Percentiles rank a stretch among this genome's conserved stretches.
phyloP scores from a whole-genome alignment of 2,113 vertebrate genomes.

The Alligator mississippiensis region DNA sequence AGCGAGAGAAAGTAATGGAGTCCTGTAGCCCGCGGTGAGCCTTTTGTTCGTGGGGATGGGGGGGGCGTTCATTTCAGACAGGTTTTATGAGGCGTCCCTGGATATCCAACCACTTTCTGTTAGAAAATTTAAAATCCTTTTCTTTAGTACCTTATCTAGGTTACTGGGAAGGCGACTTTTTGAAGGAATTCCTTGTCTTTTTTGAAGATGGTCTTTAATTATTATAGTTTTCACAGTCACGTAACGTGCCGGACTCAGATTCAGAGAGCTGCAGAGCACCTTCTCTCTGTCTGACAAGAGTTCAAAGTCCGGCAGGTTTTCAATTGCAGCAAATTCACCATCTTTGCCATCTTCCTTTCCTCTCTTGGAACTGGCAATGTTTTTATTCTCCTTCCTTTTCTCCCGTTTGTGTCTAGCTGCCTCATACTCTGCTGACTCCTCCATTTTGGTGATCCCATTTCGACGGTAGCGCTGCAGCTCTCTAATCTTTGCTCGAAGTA shows the following conservation, averaged over 20 bases:
- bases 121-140: slow-evolving; percentile 94
- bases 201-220: slow-evolving; percentile 97
- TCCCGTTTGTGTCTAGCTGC: slow-evolving; percentile 95
- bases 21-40: not conserved
- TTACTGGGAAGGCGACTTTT: slow-evolving; percentile 96
- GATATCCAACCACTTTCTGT: slow-evolving; percentile 99
- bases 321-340: slow-evolving; percentile 92
- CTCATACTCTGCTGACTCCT: slow-evolving; percentile 94
- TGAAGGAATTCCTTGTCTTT: slow-evolving; percentile 93
- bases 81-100: slow-evolving; percentile 88
- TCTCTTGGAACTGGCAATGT: slow-evolving; percentile 83
- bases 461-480: slow-evolving; percentile 96
- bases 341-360: slow-evolving; percentile 92
- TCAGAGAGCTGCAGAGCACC: slow-evolving; percentile 93
- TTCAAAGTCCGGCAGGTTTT: slow-evolving; percentile 93
- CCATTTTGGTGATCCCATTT: slow-evolving; percentile 93
- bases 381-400: slow-evolving; percentile 94
- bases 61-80: not conserved
- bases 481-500: slow-evolving; percentile 91
- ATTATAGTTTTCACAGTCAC: slow-evolving; percentile 98
- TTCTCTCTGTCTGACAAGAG: slow-evolving; percentile 95
- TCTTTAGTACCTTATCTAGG: slow-evolving; percentile 96
- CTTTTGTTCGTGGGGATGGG: not conserved
- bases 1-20: not conserved
- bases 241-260: slow-evolving; percentile 92